phyloP scores from a whole-genome alignment of 2,113 vertebrate species.

The Pseudorhombus dupliciocellatus region DNA sequence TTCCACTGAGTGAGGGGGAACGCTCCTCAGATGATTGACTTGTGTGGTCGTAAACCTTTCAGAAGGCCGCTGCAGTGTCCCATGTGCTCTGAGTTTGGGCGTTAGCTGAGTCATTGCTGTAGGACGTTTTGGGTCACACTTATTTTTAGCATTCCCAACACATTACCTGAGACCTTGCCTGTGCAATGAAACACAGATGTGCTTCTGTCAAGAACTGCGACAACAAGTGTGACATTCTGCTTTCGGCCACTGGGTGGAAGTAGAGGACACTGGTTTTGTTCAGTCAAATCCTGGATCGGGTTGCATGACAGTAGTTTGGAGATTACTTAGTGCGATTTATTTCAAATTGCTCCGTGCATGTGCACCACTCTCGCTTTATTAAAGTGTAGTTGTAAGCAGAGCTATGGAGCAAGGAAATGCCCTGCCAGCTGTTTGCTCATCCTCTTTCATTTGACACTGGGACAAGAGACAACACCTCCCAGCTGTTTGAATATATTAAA shows the following conservation, averaged over 20 bases:
- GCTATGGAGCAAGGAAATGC: slow-evolving; percentile 46
- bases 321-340: slow-evolving; percentile 44
- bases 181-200: slow-evolving; percentile 7
- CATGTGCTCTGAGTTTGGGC: not conserved
- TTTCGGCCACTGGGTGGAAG: slow-evolving; percentile 67
- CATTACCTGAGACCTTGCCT: not conserved
- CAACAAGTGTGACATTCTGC: slow-evolving; percentile 6
- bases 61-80: not conserved
- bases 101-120: not conserved
- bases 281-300: slow-evolving; percentile 12
- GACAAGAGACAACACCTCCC: slow-evolving; percentile 63
- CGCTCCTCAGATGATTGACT: not conserved
- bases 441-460: slow-evolving; percentile 67
- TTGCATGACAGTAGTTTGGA: slow-evolving; percentile 45
- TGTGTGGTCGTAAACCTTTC: slow-evolving; percentile 19
- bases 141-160: not conserved
- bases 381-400: slow-evolving; percentile 53
- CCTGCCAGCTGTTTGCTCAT: slow-evolving; percentile 68
- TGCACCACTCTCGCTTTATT: slow-evolving; percentile 43
- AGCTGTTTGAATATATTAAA: slow-evolving; percentile 72
- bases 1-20: not conserved
- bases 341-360: slow-evolving; percentile 46
- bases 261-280: slow-evolving; percentile 47
- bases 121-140: not conserved
- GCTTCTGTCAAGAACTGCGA: not conserved